Conservation (phyloP, 2,797 vertebrate species). For the Helostoma temminkii region DNA sequence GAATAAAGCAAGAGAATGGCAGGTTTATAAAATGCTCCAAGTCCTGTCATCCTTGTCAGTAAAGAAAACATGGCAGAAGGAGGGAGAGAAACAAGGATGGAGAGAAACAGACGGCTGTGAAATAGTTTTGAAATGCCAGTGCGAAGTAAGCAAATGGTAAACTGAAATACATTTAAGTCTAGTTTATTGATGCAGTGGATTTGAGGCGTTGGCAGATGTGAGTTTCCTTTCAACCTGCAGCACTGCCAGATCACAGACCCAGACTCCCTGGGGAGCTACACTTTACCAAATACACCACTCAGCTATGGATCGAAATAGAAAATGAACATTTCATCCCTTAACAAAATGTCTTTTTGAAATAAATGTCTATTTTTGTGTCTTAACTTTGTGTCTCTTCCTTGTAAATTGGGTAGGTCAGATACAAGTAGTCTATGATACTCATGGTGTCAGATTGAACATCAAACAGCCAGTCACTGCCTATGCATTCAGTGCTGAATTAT, state of each 20-base stretch:
- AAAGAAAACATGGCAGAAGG: conserved; percentile 33
- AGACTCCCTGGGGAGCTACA: conserved; percentile 67
- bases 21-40: conserved; percentile 49
- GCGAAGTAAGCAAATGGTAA: conserved; percentile 56
- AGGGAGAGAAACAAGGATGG: conserved; percentile 15
- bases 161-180: conserved; percentile 68
- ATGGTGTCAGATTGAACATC: conserved; percentile 8
- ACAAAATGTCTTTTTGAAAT: conserved; percentile 54
- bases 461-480: background rate
- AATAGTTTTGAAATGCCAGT: conserved; percentile 56
- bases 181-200: conserved; percentile 74
- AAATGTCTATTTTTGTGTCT: conserved; percentile 36
- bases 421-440: conserved; percentile 5
- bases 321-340: conserved; percentile 46
- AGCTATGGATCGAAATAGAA: conserved; percentile 61
- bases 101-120: conserved; percentile 33
- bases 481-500: conserved; percentile 14
- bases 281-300: conserved; percentile 69
- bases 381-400: conserved; percentile 26
- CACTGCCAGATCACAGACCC: conserved; percentile 70
- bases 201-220: conserved; percentile 61
- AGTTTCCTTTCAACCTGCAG: conserved; percentile 69
- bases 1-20: conserved; percentile 37
- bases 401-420: conserved; percentile 35
- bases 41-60: conserved; percentile 26